phyloP scores from a whole-genome alignment of 2,797 vertebrate species.

The Tauraco hartlaubi region DNA sequence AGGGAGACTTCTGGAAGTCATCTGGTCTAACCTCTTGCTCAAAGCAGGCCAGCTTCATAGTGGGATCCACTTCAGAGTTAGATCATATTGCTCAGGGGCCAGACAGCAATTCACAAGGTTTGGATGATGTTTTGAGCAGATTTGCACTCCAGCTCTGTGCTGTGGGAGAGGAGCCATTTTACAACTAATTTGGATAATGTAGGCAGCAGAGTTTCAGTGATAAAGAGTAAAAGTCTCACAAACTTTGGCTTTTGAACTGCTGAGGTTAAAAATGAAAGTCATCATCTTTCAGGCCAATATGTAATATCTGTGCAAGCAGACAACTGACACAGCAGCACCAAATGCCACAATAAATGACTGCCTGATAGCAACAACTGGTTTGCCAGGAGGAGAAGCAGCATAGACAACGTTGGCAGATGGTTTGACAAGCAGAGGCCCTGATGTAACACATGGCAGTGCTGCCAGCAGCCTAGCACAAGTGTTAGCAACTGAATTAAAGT shows the following conservation, averaged over 20 bases:
- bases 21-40: neutral
- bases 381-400: neutral
- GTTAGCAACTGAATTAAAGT: neutral
- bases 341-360: neutral
- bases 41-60: neutral
- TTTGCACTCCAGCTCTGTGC: neutral
- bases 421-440: neutral
- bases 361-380: neutral
- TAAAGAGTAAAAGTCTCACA: neutral
- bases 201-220: neutral
- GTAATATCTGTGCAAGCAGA: neutral
- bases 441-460: neutral
- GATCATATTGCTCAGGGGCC: neutral
- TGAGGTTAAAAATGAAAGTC: neutral
- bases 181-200: neutral
- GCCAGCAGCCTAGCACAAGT: neutral
- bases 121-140: neutral
- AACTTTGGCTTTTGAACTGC: neutral
- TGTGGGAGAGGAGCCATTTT: neutral
- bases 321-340: neutral
- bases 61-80: neutral
- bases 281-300: neutral
- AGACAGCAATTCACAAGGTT: neutral
- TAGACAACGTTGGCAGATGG: rapidly evolving
- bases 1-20: neutral